Base-by-base conservation (phyloP, 1,140 invertebrate species). In the Zaprionus kolodkinae region DNA sequence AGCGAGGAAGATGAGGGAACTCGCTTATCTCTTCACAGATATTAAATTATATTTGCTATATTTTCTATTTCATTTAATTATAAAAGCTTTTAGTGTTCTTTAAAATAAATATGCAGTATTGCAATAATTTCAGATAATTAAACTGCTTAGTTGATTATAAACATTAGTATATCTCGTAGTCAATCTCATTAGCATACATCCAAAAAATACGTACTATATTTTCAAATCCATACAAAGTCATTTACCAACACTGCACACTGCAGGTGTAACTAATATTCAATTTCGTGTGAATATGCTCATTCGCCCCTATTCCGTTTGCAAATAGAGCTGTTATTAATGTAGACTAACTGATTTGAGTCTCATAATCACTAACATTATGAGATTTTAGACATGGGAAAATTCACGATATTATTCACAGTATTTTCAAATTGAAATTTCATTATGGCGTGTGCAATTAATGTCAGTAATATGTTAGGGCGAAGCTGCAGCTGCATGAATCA, bases 351-450 rank as follows among this genome's bases (percentile, higher is more conserved):
- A 15, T 15, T 45, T 15, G n/a, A 9, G n/a, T n/a, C 13, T 15
- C 13, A 7, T 15, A n/a, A 45, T 15, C 40, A 45, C n/a, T 45
- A 15, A 45, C 1, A 9, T 45, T 15, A 17, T 45, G n/a, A 9
- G 40, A 9, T 45, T 45, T 45, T 45, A 2, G 40, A 15, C 15
- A 43, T 15, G 11, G 6, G n/a, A 13, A 35, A 15, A 43, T 43
- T 4, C 7, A 21, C 21, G 1, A 21, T 50, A 11, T 25, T 50
- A 12, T 25, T 10, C 40, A 10, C 45, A 12, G 10, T 3, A 50
- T 50, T 50, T 50, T 17, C 45, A 25, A 50, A 25, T 50, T 50
- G 10, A 25, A 50, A 50, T 50, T 50, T 50, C 45, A 50, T 45
- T 15, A 45, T 15, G 40, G 7, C n/a, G 7, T 9, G n/a, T 45